phyloP scores from a whole-genome alignment of 2,113 vertebrate genomes.

The Ctenodactylus gundi region DNA sequence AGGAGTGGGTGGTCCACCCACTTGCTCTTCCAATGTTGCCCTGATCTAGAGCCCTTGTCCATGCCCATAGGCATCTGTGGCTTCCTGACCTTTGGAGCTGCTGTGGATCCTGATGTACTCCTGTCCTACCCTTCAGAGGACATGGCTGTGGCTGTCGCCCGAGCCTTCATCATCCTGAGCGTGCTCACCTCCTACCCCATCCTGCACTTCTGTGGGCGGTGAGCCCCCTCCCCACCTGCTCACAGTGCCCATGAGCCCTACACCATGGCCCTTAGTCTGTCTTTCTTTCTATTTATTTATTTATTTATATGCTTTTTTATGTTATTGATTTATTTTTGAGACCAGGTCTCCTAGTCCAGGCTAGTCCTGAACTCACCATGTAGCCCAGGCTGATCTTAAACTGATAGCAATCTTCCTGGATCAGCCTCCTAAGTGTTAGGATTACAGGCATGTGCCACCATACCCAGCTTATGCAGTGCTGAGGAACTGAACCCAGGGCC shows the following conservation, averaged over 20 bases:
- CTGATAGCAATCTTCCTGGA: too few species aligned
- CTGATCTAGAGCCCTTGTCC: background rate
- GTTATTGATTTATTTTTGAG: too few species aligned
- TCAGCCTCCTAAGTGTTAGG: too few species aligned
- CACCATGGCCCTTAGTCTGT: background rate
- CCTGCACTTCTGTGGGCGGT: conserved; percentile 98
- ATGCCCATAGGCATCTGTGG: conserved; percentile 91
- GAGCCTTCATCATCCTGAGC: conserved; percentile 95
- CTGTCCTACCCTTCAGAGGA: conserved; percentile 96
- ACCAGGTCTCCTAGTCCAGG: too few species aligned
- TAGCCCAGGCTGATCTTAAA: too few species aligned
- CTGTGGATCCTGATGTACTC: conserved; percentile 93
- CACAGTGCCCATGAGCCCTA: background rate
- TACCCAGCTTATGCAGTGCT: too few species aligned
- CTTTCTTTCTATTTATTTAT: too few species aligned
- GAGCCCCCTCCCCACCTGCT: conserved; percentile 32
- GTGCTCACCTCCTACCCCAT: conserved; percentile 98
- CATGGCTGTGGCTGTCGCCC: conserved; percentile 92
- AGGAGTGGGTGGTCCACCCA: rapidly evolving
- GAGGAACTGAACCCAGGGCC: too few species aligned
- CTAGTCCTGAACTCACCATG: too few species aligned
- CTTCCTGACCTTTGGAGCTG: conserved; percentile 93
- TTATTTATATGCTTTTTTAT: too few species aligned
- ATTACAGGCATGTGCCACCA: too few species aligned
- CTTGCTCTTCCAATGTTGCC: background rate